Conservation (phyloP, 2,888 invertebrate genomes). For the Phalera bucephala region DNA sequence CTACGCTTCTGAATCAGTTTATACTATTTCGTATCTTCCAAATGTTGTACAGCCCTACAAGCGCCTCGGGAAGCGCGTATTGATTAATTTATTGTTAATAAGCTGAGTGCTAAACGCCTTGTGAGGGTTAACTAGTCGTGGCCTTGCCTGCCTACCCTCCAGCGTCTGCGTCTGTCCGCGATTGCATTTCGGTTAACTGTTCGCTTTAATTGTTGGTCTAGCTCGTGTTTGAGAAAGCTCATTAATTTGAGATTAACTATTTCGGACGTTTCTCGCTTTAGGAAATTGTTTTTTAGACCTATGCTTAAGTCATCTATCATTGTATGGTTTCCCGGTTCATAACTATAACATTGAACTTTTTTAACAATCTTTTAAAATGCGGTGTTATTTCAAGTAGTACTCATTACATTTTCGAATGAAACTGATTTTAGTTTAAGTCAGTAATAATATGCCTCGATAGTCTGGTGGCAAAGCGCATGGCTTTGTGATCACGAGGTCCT, state of each 20-base stretch:
- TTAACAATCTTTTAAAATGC: too few relatives aligned
- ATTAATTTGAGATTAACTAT: constrained; percentile 14
- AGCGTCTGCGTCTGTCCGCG: constrained; percentile 19
- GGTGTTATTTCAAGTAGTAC: too few relatives aligned
- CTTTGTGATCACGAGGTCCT: too few relatives aligned
- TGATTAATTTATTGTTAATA: constrained; percentile 74
- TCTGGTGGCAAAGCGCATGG: too few relatives aligned
- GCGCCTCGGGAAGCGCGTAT: constrained; percentile 21
- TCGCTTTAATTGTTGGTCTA: constrained; percentile 23
- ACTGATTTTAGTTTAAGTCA: too few relatives aligned
- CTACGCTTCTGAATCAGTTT: too few relatives aligned
- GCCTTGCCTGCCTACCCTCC: constrained; percentile 17
- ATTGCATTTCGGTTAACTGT: constrained; percentile 17
- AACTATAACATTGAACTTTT: too few relatives aligned
- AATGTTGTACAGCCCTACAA: not conserved
- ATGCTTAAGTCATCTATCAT: not conserved
- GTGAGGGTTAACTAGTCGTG: constrained; percentile 34
- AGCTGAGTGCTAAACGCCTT: constrained; percentile 52
- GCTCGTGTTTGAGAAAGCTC: constrained; percentile 3
- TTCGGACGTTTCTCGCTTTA: constrained; percentile 1
- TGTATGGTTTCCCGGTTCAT: too few relatives aligned
- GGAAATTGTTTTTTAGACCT: not conserved
- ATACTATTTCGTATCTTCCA: too few relatives aligned
- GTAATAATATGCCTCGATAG: too few relatives aligned
- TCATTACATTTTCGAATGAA: too few relatives aligned